Conservation (phyloP, 2,113 vertebrate genomes). For the Junco hyemalis region DNA sequence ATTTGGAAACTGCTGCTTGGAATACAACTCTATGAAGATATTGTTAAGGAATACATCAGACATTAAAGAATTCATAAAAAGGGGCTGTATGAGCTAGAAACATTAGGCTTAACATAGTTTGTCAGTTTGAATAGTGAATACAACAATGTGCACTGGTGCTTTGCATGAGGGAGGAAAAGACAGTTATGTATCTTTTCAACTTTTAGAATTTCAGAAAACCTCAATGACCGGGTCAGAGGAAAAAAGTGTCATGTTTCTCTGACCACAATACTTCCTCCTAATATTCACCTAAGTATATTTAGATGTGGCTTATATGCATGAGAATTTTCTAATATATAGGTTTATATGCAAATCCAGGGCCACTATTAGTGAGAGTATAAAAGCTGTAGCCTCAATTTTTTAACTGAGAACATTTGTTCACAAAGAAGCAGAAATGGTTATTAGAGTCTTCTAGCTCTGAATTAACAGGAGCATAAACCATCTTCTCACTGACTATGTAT, state of each 20-base stretch:
- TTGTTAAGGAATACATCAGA: not conserved
- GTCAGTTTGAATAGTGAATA: not conserved
- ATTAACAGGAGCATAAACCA: not conserved
- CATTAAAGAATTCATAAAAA: not conserved
- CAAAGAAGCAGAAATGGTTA: not conserved
- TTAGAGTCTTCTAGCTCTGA: not conserved
- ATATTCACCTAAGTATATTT: not conserved
- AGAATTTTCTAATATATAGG: not conserved
- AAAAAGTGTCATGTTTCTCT: not conserved
- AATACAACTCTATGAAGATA: not conserved
- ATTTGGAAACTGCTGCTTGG: not conserved
- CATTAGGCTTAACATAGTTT: not conserved
- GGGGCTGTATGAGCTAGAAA: not conserved
- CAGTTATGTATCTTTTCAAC: accelerated
- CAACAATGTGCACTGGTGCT: not conserved
- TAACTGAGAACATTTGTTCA: not conserved
- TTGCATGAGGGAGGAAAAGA: not conserved
- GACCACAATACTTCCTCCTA: not conserved
- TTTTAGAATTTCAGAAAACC: not conserved
- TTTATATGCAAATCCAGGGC: not conserved
- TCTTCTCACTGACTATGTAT: not conserved
- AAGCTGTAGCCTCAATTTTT: not conserved
- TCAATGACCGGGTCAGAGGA: not conserved
- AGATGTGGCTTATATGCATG: not conserved
- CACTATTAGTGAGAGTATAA: not conserved